phyloP scores from a whole-genome alignment of 2,797 vertebrate genomes.

The Onychomys leucogaster region DNA sequence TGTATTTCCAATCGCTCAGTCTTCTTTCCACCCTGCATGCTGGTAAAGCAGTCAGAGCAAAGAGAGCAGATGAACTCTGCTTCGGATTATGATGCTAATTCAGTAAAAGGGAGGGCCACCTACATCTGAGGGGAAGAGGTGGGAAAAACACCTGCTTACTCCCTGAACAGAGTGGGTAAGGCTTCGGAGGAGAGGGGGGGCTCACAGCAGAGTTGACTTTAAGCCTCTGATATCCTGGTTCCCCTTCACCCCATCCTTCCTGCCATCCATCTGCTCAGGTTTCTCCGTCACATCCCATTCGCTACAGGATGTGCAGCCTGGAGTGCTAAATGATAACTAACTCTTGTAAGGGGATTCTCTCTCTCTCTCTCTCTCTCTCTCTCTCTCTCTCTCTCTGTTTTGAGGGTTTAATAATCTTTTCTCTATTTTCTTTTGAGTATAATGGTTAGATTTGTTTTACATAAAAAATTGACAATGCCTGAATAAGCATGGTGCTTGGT shows the following conservation, averaged over 20 bases:
- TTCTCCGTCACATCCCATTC: neutral
- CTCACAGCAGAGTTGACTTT: too few species aligned
- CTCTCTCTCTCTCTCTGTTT: too few species aligned
- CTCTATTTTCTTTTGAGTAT: neutral
- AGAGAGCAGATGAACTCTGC: neutral
- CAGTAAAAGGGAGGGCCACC: too few species aligned
- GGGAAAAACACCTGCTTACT: neutral
- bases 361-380: too few species aligned
- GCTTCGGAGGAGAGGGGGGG: neutral
- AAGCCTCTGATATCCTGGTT: neutral
- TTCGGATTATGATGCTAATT: neutral
- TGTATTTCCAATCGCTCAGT: neutral
- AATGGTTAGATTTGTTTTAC: conserved; percentile 6
- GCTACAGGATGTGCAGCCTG: neutral
- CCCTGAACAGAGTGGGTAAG: neutral
- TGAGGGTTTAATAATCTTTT: neutral
- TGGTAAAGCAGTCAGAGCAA: neutral
- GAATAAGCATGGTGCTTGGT: neutral
- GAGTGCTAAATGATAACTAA: neutral
- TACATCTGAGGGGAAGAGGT: too few species aligned
- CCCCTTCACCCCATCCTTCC: neutral
- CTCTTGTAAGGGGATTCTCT: neutral
- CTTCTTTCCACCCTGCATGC: neutral
- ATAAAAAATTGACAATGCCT: neutral
- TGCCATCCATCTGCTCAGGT: too few species aligned